Percentiles rank a stretch among this genome's conserved stretches.
phyloP scores from a whole-genome alignment of 2,797 vertebrate genomes.

The Coranthus polyacanthus region DNA sequence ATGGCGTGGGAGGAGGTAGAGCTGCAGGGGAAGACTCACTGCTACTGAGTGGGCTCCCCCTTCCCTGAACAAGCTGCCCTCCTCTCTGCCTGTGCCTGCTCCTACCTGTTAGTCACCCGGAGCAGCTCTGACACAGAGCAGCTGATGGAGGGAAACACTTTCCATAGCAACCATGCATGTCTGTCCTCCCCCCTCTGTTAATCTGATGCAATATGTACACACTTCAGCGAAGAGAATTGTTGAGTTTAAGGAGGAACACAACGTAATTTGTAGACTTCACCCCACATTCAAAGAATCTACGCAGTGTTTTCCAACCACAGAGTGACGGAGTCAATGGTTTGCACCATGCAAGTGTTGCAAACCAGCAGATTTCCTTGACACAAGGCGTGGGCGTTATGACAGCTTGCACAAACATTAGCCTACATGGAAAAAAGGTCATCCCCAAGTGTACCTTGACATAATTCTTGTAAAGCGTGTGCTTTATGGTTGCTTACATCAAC shows the following conservation, averaged over 20 bases:
- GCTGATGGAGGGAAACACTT: constrained; percentile 84
- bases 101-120: constrained; percentile 77
- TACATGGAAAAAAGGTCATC: constrained; percentile 75
- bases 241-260: constrained; percentile 53
- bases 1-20: constrained; percentile 54
- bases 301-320: constrained; percentile 75
- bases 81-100: constrained; percentile 44
- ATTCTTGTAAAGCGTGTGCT: constrained; percentile 18
- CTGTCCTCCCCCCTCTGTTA: constrained; percentile 44
- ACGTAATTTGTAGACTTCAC: constrained; percentile 15
- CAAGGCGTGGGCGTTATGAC: constrained; percentile 68
- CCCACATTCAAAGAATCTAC: constrained; percentile 33
- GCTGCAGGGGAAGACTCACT: constrained; percentile 68
- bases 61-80: constrained; percentile 35
- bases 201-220: constrained; percentile 59
- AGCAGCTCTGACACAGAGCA: constrained; percentile 68
- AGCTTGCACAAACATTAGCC: constrained; percentile 75
- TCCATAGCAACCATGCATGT: constrained; percentile 77
- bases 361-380: constrained; percentile 78
- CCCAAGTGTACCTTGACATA: constrained; percentile 49
- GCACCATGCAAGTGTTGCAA: constrained; percentile 69
- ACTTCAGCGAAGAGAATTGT: constrained; percentile 36
- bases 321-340: constrained; percentile 44
- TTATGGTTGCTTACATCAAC: constrained; percentile 17
- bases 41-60: constrained; percentile 44